Evolutionary conservation across 2,113 vertebrate genomes (phyloP), one percentile per base, ranked within the genome.

Genomic region (Apus apus): DNA sequence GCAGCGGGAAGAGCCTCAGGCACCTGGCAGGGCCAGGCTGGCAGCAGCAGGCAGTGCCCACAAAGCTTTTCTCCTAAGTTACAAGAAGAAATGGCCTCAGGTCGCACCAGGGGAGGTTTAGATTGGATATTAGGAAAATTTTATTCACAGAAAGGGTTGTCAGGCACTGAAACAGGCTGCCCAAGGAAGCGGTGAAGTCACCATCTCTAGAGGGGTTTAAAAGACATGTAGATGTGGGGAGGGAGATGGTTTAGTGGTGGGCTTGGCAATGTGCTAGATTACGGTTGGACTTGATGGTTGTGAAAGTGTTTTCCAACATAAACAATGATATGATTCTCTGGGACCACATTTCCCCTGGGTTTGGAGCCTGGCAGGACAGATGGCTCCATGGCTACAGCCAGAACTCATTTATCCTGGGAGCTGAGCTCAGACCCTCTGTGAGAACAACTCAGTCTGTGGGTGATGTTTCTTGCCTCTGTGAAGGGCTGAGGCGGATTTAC

Each of bases 1-100:
- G 57, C 8, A 8, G 30, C 3, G 0, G 1, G 38, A 7, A 56
- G 53, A 61, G 71, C 61, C 21, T 4, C 5, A 0, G n/a, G 27
- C 38, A 32, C 5, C 60, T 48, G 3, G 0, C 26, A 8, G 56
- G 46, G 56, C n/a, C 71, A 30, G 23, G 51, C 11, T 71, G 89
- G 53, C 62, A 48, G 5, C 5, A 3, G 50, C 45, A 38, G 36
- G 26, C 67, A 45, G 60, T 0, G 4, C 58, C 75, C 11, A 3
- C 40, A 13, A 40, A 40, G 13, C 40, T 40, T 40, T 40, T 40
- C 40, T 40, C 40, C 40, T 13, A 40, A 40, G 40, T 40, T 40
- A 40, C 40, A 40, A 9, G 40, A 40, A 40, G 40, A 40, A 40
- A 40, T 40, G 40, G 40, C 40, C 40, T 40, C 40, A 40, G 40